Percentiles rank a stretch among this genome's conserved stretches.
Evolutionary conservation across 1,140 invertebrate species (phyloP).

Genomic region (Odontomachus brunneus): DNA sequence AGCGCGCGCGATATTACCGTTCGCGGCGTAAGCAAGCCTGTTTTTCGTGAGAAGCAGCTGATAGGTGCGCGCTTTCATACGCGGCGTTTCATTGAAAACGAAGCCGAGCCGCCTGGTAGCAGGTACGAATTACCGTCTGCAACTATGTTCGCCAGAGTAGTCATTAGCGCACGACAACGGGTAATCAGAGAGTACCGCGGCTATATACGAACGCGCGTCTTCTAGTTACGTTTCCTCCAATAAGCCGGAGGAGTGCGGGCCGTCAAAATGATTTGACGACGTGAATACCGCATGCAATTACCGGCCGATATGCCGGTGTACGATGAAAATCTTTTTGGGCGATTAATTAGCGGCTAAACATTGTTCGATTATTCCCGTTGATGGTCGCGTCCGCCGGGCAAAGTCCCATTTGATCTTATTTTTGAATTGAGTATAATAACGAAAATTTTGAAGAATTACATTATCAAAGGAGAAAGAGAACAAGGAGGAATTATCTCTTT

Average conservation of each 20-base stretch:
- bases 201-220: slow-evolving; percentile 47
- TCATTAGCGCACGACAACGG: slow-evolving; percentile 64
- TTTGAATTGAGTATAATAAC: neutral
- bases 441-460: neutral
- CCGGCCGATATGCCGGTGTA: slow-evolving; percentile 23
- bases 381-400: neutral
- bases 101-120: slow-evolving; percentile 58
- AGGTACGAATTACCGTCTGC: slow-evolving; percentile 63
- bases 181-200: slow-evolving; percentile 59
- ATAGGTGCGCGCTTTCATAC: slow-evolving; percentile 60
- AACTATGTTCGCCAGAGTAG: slow-evolving; percentile 62
- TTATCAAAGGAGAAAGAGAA: neutral
- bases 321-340: slow-evolving; percentile 33
- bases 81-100: slow-evolving; percentile 63
- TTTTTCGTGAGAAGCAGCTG: slow-evolving; percentile 64
- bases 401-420: neutral
- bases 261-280: slow-evolving; percentile 55
- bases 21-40: slow-evolving; percentile 36
- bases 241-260: slow-evolving; percentile 36
- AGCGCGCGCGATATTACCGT: slow-evolving; percentile 44
- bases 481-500: too few relatives aligned
- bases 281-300: slow-evolving; percentile 51
- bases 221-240: slow-evolving; percentile 61
- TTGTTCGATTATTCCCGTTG: slow-evolving; percentile 26
- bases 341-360: slow-evolving; percentile 48